Percentiles rank a stretch among this genome's conserved stretches.
These are phyloP conservation scores for Cepaea nemoralis DNA, from an alignment of 1,140 invertebrate species.

Conservation along the genomic window DNA sequence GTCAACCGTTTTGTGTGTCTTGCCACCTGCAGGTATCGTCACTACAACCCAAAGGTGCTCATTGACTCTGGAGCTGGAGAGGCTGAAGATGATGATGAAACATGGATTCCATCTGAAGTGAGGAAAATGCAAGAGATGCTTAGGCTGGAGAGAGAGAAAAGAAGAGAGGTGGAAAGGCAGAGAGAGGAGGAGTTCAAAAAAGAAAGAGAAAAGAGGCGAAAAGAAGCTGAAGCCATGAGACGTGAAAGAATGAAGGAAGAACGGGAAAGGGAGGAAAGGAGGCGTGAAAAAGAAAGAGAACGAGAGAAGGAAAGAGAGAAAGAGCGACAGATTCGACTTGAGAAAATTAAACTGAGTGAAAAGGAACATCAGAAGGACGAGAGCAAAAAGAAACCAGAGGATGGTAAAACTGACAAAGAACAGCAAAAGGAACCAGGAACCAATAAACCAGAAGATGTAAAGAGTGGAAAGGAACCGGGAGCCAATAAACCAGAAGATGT, in stretches of 20 bases:
- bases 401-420: not conserved
- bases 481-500: too few species aligned
- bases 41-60: conserved; percentile 26
- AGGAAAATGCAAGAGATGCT: conserved; percentile 14
- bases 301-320: not conserved
- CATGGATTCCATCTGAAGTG: not conserved
- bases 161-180: conserved; percentile 12
- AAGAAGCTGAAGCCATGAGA: conserved; percentile 14
- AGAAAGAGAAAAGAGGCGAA: conserved; percentile 12
- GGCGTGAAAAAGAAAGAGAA: not conserved
- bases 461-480: too few species aligned
- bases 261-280: not conserved
- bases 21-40: conserved; percentile 27
- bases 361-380: not conserved
- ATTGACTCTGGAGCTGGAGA: conserved; percentile 7
- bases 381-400: not conserved
- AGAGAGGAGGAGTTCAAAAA: conserved; percentile 1
- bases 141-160: conserved; percentile 11
- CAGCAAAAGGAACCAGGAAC: too few species aligned
- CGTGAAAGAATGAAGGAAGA: not conserved
- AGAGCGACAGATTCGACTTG: not conserved
- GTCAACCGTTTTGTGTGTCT: too few species aligned
- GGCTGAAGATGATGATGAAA: conserved; percentile 31
- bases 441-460: too few species aligned
- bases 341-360: not conserved